phyloP scores from a whole-genome alignment of 2,888 invertebrate species.

The Piscicola geometra region DNA sequence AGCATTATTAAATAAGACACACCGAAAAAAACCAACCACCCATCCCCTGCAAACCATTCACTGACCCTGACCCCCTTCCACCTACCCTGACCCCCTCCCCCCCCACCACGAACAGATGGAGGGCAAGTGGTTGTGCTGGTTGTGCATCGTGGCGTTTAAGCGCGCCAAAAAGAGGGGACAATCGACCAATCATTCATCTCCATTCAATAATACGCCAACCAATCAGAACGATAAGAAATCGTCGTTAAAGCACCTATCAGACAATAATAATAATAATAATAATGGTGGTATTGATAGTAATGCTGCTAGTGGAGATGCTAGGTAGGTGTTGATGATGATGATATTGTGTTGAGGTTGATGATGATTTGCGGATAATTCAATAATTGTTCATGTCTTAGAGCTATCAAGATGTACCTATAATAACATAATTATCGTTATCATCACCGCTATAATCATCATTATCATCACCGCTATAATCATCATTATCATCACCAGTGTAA shows the following conservation, averaged over 20 bases:
- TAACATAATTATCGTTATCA: neutral
- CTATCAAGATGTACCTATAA: no score
- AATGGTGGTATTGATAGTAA: neutral
- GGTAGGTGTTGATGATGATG: no score
- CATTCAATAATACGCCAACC: slow-evolving; percentile 15
- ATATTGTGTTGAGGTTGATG: no score
- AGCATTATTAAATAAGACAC: no score
- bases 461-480: neutral
- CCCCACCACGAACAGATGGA: slow-evolving; percentile 29
- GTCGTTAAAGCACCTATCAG: neutral
- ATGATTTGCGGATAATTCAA: neutral
- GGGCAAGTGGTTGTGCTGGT: slow-evolving; percentile 38
- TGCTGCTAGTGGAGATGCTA: neutral
- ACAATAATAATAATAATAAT: neutral
- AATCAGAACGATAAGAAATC: slow-evolving; percentile 23
- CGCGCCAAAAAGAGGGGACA: slow-evolving; percentile 38
- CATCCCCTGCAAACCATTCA: neutral
- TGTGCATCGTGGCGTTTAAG: slow-evolving; percentile 42
- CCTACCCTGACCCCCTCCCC: neutral
- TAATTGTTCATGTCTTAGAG: no score
- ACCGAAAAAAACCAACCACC: no score
- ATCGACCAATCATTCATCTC: slow-evolving; percentile 36
- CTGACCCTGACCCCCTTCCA: neutral
- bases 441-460: neutral
- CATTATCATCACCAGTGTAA: neutral